phyloP scores from a whole-genome alignment of 2,888 invertebrate species.

The Lithodes maja region DNA sequence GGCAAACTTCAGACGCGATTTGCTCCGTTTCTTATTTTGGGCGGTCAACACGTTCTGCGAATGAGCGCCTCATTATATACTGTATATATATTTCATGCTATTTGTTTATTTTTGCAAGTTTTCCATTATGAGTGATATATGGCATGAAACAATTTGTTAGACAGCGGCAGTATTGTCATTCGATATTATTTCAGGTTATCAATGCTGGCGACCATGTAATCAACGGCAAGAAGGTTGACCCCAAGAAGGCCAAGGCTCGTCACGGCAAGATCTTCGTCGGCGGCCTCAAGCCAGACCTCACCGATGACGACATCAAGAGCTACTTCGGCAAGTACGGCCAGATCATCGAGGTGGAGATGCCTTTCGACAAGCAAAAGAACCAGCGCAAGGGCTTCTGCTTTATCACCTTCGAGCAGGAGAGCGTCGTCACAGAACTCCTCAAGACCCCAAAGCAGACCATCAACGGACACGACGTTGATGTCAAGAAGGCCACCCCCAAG shows the following conservation, averaged over 20 bases:
- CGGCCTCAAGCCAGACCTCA: constrained; percentile 92
- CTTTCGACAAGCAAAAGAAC: constrained; percentile 97
- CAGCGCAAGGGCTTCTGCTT: constrained; percentile 98
- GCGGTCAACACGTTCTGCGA: too few species aligned
- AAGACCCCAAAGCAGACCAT: constrained; percentile 95
- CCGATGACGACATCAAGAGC: constrained; percentile 94
- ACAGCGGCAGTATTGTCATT: too few species aligned
- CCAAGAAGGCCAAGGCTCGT: constrained; percentile 95
- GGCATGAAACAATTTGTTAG: too few species aligned
- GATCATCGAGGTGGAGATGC: constrained; percentile 91
- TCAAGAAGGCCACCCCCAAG: constrained; percentile 95
- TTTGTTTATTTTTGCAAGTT: neutral
- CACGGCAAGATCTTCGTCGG: constrained; percentile 98
- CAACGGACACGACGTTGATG: constrained; percentile 95
- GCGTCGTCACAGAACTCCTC: constrained; percentile 91
- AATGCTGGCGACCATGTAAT: constrained; percentile 92
- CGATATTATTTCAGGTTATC: constrained; percentile 77
- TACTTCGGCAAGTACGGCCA: constrained; percentile 80
- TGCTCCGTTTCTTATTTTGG: too few species aligned
- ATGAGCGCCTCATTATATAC: too few species aligned
- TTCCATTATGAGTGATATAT: neutral
- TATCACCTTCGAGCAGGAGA: constrained; percentile 97
- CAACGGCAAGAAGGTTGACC: constrained; percentile 96
- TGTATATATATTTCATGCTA: neutral
- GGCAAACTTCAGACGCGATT: too few species aligned